These are phyloP conservation scores for Holacanthus passer DNA, from an alignment of 2,113 vertebrate genomes.

Conservation along the genomic window DNA sequence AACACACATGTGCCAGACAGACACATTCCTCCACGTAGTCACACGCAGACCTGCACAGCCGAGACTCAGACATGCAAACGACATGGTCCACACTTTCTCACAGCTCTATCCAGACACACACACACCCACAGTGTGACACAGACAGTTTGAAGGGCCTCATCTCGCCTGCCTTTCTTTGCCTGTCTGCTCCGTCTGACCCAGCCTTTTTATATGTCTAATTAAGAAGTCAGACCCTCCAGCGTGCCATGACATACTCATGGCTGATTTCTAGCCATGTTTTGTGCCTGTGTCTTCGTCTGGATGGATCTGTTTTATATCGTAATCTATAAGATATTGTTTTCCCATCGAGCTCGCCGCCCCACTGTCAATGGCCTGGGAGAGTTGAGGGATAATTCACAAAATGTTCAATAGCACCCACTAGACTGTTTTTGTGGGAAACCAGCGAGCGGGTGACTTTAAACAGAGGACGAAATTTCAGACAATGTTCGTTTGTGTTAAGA, in stretches of 20 bases:
- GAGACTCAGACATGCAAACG: slow-evolving; percentile 75
- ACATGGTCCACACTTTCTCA: slow-evolving; percentile 71
- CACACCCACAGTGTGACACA: slow-evolving; percentile 72
- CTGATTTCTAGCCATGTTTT: slow-evolving; percentile 80
- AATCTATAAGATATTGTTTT: slow-evolving; percentile 77
- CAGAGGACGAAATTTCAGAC: slow-evolving; percentile 34
- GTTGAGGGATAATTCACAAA: slow-evolving; percentile 62
- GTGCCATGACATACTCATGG: slow-evolving; percentile 78
- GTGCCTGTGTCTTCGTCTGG: slow-evolving; percentile 70
- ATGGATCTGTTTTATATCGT: slow-evolving; percentile 63
- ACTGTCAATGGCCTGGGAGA: slow-evolving; percentile 49
- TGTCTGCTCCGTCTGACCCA: slow-evolving; percentile 81
- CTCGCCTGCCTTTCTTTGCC: slow-evolving; percentile 79
- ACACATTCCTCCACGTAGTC: slow-evolving; percentile 60
- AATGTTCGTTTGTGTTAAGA: slow-evolving; percentile 44
- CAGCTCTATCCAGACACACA: slow-evolving; percentile 65
- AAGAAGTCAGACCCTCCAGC: slow-evolving; percentile 84
- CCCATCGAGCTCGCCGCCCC: slow-evolving; percentile 52
- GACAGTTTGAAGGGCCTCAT: slow-evolving; percentile 83
- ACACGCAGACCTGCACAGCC: slow-evolving; percentile 29
- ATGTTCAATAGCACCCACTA: slow-evolving; percentile 50
- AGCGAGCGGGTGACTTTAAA: slow-evolving; percentile 58
- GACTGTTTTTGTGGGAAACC: slow-evolving; percentile 68
- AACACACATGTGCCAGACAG: slow-evolving; percentile 38
- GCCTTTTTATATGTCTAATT: slow-evolving; percentile 81